phyloP scores from a whole-genome alignment of 2,797 vertebrate genomes.

The Galagoides demidoff region DNA sequence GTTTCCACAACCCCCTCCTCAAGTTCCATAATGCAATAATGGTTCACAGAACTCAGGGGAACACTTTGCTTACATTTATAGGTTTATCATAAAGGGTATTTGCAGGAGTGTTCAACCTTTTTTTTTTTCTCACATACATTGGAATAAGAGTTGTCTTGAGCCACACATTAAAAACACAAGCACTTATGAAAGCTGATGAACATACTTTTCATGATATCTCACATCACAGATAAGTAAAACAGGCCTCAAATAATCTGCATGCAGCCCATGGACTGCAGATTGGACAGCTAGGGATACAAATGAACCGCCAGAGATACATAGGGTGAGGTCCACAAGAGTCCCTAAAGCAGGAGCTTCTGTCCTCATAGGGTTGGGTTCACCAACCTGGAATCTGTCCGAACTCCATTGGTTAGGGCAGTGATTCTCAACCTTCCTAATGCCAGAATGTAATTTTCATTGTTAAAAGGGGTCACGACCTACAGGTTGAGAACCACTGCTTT shows the following conservation, averaged over 20 bases:
- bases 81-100: neutral
- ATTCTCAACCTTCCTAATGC: neutral
- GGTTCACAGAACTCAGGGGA: neutral
- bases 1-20: neutral
- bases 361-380: neutral
- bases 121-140: no score
- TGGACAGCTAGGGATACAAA: neutral
- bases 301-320: neutral
- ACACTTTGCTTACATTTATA: neutral
- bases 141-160: no score
- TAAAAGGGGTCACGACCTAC: no score
- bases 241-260: no score
- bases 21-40: neutral
- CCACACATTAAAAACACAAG: no score
- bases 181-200: no score
- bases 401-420: no score
- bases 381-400: neutral
- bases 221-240: no score
- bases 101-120: no score
- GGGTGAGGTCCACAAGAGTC: neutral
- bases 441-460: no score
- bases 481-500: neutral
- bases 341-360: neutral
- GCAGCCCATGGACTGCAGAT: no score
- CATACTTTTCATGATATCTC: no score